phyloP scores from a whole-genome alignment of 92 coral and sea anemone genomes.

The Umimayanthus kanabou region DNA sequence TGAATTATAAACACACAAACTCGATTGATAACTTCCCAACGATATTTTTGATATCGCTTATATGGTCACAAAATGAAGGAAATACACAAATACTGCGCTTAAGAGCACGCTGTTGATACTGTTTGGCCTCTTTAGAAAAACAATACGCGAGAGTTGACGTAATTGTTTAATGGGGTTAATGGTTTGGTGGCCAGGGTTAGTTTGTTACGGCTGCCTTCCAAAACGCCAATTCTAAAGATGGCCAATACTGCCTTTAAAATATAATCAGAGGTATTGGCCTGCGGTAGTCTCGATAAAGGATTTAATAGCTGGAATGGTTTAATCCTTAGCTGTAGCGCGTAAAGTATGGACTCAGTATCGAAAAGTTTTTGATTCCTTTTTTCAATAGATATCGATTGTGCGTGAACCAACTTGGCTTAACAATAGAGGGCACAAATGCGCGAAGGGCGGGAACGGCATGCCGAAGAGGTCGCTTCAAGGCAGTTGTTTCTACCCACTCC shows the following conservation, averaged over 20 bases:
- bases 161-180: conserved; percentile 40
- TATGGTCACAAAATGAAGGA: conserved; percentile 48
- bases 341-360: conserved; percentile 23
- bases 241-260: conserved; percentile 32
- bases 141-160: conserved; percentile 41
- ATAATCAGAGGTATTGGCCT: conserved; percentile 36
- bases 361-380: background rate
- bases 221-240: conserved; percentile 7
- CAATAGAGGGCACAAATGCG: conserved; percentile 29
- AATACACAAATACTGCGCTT: conserved; percentile 42
- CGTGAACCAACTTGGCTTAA: conserved; percentile 28
- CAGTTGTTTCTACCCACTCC: conserved; percentile 19
- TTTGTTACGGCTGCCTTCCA: conserved; percentile 17
- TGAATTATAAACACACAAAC: conserved; percentile 46
- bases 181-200: conserved; percentile 19
- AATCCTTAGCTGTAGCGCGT: background rate
- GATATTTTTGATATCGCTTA: conserved; percentile 43
- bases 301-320: conserved; percentile 26
- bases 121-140: conserved; percentile 28
- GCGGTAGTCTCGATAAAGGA: conserved; percentile 35
- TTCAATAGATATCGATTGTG: conserved; percentile 37
- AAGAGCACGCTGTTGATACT: conserved; percentile 31
- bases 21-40: conserved; percentile 3
- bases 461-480: conserved; percentile 20
- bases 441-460: conserved; percentile 11